Evolutionary conservation across 2,888 invertebrate species (phyloP), one percentile per base, ranked within the genome.

Genomic region (Andrena trimmerana): DNA sequence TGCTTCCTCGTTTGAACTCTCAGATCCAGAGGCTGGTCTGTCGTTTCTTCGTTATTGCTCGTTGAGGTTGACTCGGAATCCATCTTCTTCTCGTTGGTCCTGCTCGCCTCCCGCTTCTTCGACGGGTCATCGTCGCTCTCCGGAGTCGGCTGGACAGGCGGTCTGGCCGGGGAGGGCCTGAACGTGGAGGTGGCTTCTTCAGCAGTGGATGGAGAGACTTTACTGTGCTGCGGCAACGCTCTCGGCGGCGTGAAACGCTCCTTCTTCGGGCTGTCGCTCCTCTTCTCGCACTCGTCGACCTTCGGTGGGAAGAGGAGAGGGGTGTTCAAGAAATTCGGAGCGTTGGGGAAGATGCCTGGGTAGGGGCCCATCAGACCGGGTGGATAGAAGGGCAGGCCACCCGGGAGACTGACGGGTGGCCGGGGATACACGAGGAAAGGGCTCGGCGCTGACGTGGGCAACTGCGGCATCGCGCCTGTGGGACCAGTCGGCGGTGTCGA

Each of bases 391-490:
- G 96, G 96, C 79, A 95, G 91, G 83, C 94, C 94, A 2, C 95
- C 94, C 80, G 93, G 89, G 84, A 94, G 91, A 0, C 94, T 92
- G 33, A 94, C 93, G 1, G 96, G 96, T 10, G 96, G 95, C 85
- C 97, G 95, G 1, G 94, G 93, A 91, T 97, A 97, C 93, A 97
- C 96, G 16, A 97, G 95, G 92, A 97, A 97, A 0, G 97, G 97
- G 73, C 81, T 92, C 0, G 92, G 90, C 0, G 87, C 87, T 13
- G 92, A 88, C 0, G 90, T 84, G 24, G 93, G 91, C 33, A 93
- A 79, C 67, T 93, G 93, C 1, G 94, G 92, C 90, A 93, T 93
- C 63, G 90, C 72, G 75, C 90, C 88, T 33, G 93, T 86, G 33
- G 94, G 90, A 3, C 93, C 92, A 16, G 93, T 89, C 1, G 95